Percentiles rank a stretch among this genome's conserved stretches.
phyloP scores from a whole-genome alignment of 2,888 invertebrate genomes.

The Ditula angustiorana region DNA sequence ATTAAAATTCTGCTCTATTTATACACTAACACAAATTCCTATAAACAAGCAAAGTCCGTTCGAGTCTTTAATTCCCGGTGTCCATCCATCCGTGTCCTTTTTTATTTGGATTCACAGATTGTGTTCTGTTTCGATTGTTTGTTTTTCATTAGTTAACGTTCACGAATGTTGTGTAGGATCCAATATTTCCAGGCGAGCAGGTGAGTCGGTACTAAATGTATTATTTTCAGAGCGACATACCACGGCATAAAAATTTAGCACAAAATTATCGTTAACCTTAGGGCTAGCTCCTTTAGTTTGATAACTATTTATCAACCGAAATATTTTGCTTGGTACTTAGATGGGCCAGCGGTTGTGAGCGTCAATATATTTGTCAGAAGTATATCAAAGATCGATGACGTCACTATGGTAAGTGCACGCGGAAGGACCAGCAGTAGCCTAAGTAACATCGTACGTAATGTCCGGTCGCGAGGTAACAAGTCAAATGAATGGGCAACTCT shows the following conservation, averaged over 20 bases:
- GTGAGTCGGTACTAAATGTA: conserved; percentile 55
- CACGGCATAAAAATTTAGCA: conserved; percentile 48
- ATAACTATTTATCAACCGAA: conserved; percentile 63
- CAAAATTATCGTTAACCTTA: conserved; percentile 55
- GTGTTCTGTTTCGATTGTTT: conserved; percentile 46
- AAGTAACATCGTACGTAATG: conserved; percentile 65
- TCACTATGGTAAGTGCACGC: conserved; percentile 97
- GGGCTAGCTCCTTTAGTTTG: conserved; percentile 63
- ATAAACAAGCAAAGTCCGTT: conserved; percentile 69
- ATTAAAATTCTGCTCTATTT: conserved; percentile 51
- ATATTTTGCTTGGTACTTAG: conserved; percentile 86
- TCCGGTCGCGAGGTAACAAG: conserved; percentile 71
- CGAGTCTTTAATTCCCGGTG: conserved; percentile 53
- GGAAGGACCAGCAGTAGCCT: conserved; percentile 74
- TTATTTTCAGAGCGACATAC: conserved; percentile 45
- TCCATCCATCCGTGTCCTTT: conserved; percentile 53
- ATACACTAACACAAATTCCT: conserved; percentile 84
- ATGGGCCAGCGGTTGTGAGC: conserved; percentile 97
- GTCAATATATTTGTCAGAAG: conserved; percentile 99
- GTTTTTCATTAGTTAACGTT: conserved; percentile 27
- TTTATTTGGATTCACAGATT: conserved; percentile 48
- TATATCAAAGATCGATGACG: conserved; percentile 99
- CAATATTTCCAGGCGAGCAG: conserved; percentile 57
- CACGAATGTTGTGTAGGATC: background rate
- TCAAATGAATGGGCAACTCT: conserved; percentile 84